These are phyloP conservation scores for Sebastes schlegelii DNA, from an alignment of 2,113 vertebrate species.

Conservation along the genomic window DNA sequence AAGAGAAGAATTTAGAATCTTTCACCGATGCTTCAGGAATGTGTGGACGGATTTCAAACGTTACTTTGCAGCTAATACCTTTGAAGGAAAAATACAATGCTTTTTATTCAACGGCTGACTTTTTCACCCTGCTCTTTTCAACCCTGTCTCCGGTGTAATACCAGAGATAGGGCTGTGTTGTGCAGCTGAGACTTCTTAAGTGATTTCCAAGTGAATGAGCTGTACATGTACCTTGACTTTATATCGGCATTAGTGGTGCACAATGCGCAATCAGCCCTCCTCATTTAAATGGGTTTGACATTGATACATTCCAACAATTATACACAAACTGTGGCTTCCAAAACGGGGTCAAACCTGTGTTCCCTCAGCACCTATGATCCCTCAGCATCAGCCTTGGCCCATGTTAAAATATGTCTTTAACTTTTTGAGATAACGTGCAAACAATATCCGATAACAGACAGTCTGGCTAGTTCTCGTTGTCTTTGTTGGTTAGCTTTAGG, in stretches of 20 bases:
- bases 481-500: no score
- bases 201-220: constrained; percentile 33
- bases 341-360: not conserved
- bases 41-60: constrained; percentile 13
- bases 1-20: constrained; percentile 8
- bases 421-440: not conserved
- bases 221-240: not conserved
- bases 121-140: constrained; percentile 34
- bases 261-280: not conserved
- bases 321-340: not conserved
- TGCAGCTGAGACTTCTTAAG: constrained; percentile 1
- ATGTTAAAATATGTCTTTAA: not conserved
- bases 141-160: constrained; percentile 1
- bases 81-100: constrained; percentile 37
- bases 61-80: constrained; percentile 41
- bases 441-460: no score
- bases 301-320: constrained; percentile 8
- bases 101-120: constrained; percentile 34
- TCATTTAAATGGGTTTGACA: constrained; percentile 21
- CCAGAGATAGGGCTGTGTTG: constrained; percentile 10
- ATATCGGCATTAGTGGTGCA: not conserved
- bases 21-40: constrained; percentile 23
- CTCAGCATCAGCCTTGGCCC: not conserved
- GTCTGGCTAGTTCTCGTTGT: no score
- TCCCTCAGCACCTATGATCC: not conserved